phyloP scores from a whole-genome alignment of 2,113 vertebrate species.

The Pollachius pollachius region DNA sequence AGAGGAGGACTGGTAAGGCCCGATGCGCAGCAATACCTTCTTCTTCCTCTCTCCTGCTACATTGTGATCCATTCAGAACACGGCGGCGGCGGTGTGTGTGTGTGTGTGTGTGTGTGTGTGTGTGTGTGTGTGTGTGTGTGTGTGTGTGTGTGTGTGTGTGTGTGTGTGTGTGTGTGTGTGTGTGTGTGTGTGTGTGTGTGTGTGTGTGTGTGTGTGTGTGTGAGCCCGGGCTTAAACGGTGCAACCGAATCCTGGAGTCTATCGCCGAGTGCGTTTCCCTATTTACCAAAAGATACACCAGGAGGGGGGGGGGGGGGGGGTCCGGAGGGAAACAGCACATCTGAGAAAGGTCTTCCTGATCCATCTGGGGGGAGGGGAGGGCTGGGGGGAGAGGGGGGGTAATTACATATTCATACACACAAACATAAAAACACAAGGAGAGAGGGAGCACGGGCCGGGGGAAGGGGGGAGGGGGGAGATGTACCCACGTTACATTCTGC shows the following conservation, averaged over 20 bases:
- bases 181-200: too few relatives aligned
- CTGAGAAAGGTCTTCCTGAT: conserved; percentile 19
- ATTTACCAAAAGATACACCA: conserved; percentile 13
- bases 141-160: too few relatives aligned
- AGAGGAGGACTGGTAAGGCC: conserved; percentile 85
- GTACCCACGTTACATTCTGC: conserved; percentile 5
- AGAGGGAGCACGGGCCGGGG: background rate
- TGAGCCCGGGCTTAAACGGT: conserved; percentile 18
- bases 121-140: too few relatives aligned
- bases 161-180: too few relatives aligned
- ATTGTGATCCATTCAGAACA: conserved; percentile 83
- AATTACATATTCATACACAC: conserved; percentile 18
- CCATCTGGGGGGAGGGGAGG: conserved; percentile 5
- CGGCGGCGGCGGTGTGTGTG: too few relatives aligned
- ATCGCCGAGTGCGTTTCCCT: conserved; percentile 15
- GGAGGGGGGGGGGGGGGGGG: too few relatives aligned
- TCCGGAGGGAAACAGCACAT: conserved; percentile 17
- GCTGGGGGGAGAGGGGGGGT: background rate
- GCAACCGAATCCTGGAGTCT: background rate
- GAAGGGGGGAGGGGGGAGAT: background rate
- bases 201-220: conserved; percentile 42
- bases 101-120: too few relatives aligned
- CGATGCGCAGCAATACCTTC: conserved; percentile 87
- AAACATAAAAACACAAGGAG: conserved; percentile 17
- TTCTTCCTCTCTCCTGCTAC: conserved; percentile 84